Conservation (phyloP, 2,888 invertebrate genomes). For the Stegana nigrithorax region DNA sequence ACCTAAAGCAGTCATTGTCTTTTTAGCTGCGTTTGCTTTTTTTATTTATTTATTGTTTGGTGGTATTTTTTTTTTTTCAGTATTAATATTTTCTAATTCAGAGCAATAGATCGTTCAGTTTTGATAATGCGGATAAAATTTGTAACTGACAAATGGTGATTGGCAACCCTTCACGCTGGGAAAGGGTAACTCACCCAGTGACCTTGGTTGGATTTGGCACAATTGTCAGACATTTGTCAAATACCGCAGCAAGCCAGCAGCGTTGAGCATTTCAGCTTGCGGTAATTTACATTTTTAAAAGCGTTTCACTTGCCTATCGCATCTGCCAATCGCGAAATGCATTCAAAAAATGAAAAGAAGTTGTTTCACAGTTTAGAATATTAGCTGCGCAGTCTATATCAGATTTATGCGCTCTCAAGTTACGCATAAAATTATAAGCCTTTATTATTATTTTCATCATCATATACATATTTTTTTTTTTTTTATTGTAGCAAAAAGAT, state of each 20-base stretch:
- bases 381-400: no score
- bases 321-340: no score
- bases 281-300: constrained; percentile 35
- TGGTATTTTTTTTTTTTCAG: not conserved
- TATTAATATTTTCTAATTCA: not conserved
- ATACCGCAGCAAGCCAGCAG: constrained; percentile 15
- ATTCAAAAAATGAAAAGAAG: no score
- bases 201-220: not conserved
- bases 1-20: not conserved
- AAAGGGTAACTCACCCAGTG: not conserved
- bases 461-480: no score
- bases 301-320: not conserved
- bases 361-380: no score
- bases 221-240: constrained; percentile 32
- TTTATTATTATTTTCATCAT: no score
- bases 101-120: no score
- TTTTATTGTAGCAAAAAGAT: no score
- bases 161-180: not conserved
- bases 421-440: no score
- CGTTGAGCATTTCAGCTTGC: not conserved
- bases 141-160: not conserved
- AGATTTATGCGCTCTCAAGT: no score
- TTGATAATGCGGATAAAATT: no score
- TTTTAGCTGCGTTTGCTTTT: not conserved
- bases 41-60: not conserved